Evolutionary conservation across 2,888 invertebrate genomes (phyloP), one percentile per base, ranked within the genome.

Genomic region (Chloroclysta siterata): DNA sequence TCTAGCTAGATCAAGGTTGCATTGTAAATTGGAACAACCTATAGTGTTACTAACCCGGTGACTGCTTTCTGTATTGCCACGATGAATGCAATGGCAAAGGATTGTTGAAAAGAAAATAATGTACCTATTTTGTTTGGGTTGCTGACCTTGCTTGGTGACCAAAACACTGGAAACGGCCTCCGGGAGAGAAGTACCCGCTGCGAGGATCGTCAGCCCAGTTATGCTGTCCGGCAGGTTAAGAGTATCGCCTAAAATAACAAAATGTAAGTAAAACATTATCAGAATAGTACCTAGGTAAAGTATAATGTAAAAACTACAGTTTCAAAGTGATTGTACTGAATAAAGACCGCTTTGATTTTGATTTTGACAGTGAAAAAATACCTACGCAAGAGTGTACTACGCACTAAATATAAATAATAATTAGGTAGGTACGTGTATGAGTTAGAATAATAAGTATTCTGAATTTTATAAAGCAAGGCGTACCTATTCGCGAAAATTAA

Each of bases 151-250:
- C 77, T 95, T 95, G 2, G 97, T 95, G 0, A 98, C 97, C 53
- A 97, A 94, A 8, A 97, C 95, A 81, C 97, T 97, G 41, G 97
- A 96, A 0, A 97, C 96, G 0, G 97, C 97, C 90, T 98, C 98
- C 0, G 98, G 97, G 0, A 98, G 94, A 77, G 97, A 97, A 68
- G 97, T 97, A 51, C 97, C 97, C 1, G 97, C 96, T 0, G 97
- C 97, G 33, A 97, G 91, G 74, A 97, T 95, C 3, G 97, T 97
- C 60, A 98, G 92, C 0, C 97, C 97, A 91, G 97, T 97, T 13
- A 97, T 96, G 36, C 97, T 96, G 84, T 97, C 97, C 0, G 97
- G 97, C 55, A 97, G 95, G 70, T 94, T 92, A 14, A 97, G 86
- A 0, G 97, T 96, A 77, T 96, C 96, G 53, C 97, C 97, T 96